Percentiles rank a stretch among this genome's conserved stretches.
These are phyloP conservation scores for Argyresthia albistria DNA, from an alignment of 2,888 invertebrate genomes.

Conservation along the genomic window DNA sequence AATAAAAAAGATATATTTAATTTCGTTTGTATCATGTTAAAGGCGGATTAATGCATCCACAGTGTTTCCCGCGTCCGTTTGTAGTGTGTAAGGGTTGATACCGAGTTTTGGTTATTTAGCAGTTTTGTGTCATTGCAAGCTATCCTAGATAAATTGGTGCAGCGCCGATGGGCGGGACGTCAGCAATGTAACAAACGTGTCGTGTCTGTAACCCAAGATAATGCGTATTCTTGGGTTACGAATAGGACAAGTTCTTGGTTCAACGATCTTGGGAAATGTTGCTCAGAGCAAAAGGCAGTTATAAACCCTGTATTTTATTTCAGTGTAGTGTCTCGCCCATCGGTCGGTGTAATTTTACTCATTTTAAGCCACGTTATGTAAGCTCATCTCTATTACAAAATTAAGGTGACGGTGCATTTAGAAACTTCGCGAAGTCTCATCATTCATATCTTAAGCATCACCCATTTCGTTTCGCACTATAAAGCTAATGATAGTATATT, in stretches of 20 bases:
- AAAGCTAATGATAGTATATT: background rate
- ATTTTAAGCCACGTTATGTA: conserved; percentile 14
- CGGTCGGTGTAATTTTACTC: too few relatives aligned
- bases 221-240: too few relatives aligned
- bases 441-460: background rate
- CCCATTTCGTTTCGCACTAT: background rate
- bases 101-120: conserved; percentile 21
- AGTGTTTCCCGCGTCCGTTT: background rate
- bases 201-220: background rate
- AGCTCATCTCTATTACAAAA: conserved; percentile 20
- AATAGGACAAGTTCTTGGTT: too few relatives aligned
- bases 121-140: conserved; percentile 15
- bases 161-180: background rate
- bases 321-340: too few relatives aligned
- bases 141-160: background rate
- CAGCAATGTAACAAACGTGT: background rate
- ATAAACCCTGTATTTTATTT: background rate
- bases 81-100: conserved; percentile 19
- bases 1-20: conserved; percentile 7
- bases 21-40: conserved; percentile 5
- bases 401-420: conserved; percentile 62
- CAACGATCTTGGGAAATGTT: background rate
- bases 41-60: conserved; percentile 1
- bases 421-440: background rate
- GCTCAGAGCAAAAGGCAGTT: background rate